phyloP scores from a whole-genome alignment of 2,888 invertebrate genomes.

The Sicus ferrugineus region DNA sequence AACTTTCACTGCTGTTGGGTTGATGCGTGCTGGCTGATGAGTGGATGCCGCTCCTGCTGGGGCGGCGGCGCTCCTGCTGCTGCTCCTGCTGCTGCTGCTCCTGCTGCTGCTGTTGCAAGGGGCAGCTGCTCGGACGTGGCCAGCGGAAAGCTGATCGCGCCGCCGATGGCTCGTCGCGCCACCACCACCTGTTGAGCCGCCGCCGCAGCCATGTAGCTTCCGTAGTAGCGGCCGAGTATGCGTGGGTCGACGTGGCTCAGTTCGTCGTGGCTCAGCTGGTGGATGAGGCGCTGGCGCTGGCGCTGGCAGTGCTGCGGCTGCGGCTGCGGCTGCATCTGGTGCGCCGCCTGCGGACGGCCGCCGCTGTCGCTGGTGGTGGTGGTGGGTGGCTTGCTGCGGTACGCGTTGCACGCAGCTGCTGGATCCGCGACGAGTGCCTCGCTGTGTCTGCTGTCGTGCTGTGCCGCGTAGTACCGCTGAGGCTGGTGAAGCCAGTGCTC shows the following conservation, averaged over 20 bases:
- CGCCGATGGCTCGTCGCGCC: slow-evolving; percentile 37
- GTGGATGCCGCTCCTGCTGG: slow-evolving; percentile 20
- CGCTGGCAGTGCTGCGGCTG: slow-evolving; percentile 34
- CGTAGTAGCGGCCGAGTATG: slow-evolving; percentile 60
- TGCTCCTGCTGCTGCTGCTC: slow-evolving; percentile 26
- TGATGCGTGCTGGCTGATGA: neutral
- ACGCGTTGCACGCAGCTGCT: neutral
- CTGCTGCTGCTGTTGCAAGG: slow-evolving; percentile 14
- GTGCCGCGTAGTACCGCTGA: neutral
- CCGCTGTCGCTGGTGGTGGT: slow-evolving; percentile 2
- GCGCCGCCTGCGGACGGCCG: neutral
- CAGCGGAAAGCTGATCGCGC: slow-evolving; percentile 28
- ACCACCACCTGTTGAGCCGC: slow-evolving; percentile 48
- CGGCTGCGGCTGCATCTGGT: neutral
- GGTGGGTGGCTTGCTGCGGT: neutral
- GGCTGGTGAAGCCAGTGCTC: neutral
- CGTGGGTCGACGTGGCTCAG: slow-evolving; percentile 53
- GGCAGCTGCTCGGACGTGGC: slow-evolving; percentile 11
- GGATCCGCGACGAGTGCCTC: neutral
- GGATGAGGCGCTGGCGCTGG: slow-evolving; percentile 43
- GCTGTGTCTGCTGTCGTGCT: neutral
- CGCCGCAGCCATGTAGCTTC: slow-evolving; percentile 62
- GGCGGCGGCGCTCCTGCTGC: neutral
- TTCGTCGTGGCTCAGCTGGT: slow-evolving; percentile 47
- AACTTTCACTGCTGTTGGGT: neutral